Evolutionary conservation across 2,113 vertebrate genomes (phyloP), one percentile per base, ranked within the genome.

Genomic region (Erythrocercus mccallii): DNA sequence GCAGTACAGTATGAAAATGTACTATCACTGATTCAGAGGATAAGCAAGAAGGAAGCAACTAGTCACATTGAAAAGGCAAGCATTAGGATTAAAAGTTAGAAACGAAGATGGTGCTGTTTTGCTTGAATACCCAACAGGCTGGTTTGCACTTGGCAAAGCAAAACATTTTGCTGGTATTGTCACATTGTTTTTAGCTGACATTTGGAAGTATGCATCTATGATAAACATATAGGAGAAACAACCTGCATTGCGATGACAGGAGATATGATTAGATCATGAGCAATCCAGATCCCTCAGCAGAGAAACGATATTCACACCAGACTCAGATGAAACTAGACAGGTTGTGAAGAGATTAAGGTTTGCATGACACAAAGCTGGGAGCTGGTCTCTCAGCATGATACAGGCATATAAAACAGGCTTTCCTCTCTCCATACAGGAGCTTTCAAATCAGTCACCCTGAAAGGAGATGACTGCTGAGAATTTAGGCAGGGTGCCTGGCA

Each of bases 331-430:
- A 88, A 89, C 86, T 82, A 97, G 97, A 95, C 93, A 92, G 88
- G 90, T 95, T 96, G 90, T 91, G 91, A 97, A 92, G 91, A 97
- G 97, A 96, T 96, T 89, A 84, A 85, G 72, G 68, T 85, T 96
- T 94, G 76, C 92, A 69, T 66, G 89, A 91, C 90, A 96, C 73
- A 94, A 97, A 88, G 86, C 94, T 94, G 91, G 72, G 88, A 97
- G 92, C 92, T 82, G 72, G 90, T 92, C 17, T 31, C 92, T 50
- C 83, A 85, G 90, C 68, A 56, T 64, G 91, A 80, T 50, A 76
- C 0, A 6, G 66, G 38, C 37, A 93, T 94, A 66, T 66, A 77
- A 76, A 95, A 14, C 44, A 91, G 40, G 12, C 61, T 82, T 92
- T 82, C 51, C 62, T 88, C 44, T 81, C 47, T 81, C 83, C 65